Percentiles rank a stretch among this genome's conserved stretches.
Evolutionary conservation across 2,888 invertebrate species (phyloP).

Genomic region (Latrodectus hesperus): DNA sequence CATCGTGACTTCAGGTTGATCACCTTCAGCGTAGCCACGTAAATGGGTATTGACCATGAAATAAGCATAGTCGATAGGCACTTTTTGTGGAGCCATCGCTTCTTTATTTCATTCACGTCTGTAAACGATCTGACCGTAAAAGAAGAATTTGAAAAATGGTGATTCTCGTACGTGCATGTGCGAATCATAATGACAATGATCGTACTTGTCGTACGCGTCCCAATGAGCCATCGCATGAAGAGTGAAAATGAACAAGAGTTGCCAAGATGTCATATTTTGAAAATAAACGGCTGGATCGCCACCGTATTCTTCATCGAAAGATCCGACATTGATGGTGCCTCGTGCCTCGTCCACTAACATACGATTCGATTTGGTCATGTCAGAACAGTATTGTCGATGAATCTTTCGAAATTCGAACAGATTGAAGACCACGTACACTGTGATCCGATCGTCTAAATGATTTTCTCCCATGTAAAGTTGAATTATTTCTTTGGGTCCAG

Average conservation of each 20-base stretch:
- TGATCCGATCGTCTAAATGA: not conserved
- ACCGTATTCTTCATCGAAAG: not conserved
- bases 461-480: slow-evolving; percentile 5
- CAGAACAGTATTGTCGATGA: not conserved
- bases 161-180: slow-evolving; percentile 18
- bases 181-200: slow-evolving; percentile 30
- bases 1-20: not conserved
- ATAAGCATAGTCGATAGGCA: not conserved
- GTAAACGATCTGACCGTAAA: slow-evolving; percentile 10
- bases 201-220: slow-evolving; percentile 34
- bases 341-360: slow-evolving; percentile 10
- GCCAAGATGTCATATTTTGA: not conserved
- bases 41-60: not conserved
- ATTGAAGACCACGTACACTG: not conserved
- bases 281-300: slow-evolving; percentile 24
- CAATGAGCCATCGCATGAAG: slow-evolving; percentile 27
- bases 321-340: slow-evolving; percentile 17
- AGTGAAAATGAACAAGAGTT: slow-evolving; percentile 23
- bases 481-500: slow-evolving; percentile 13
- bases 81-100: not conserved
- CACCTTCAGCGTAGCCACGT: not conserved
- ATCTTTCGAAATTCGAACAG: slow-evolving; percentile 13
- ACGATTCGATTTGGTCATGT: slow-evolving; percentile 12
- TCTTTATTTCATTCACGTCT: not conserved
- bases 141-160: slow-evolving; percentile 13